A percentile compares a stretch with the other conserved stretches of the same genome.
Conservation (phyloP, 2,797 vertebrate genomes). For the Neostethus bicornis region DNA sequence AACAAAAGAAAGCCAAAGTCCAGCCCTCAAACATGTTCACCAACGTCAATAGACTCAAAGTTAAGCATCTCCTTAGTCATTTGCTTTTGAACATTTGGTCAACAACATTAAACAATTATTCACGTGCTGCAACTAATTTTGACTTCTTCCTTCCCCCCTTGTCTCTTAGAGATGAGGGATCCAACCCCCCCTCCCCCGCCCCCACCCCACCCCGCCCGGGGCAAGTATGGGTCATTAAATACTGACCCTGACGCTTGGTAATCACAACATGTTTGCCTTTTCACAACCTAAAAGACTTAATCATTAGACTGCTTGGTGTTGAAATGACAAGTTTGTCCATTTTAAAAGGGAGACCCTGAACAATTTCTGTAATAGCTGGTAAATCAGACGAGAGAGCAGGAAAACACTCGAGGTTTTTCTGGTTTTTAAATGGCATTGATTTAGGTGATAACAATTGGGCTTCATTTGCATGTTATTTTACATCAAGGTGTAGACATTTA, state of each 20-base stretch:
- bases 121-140: slow-evolving; percentile 37
- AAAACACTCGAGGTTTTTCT: not conserved
- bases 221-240: slow-evolving; percentile 8
- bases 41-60: slow-evolving; percentile 42
- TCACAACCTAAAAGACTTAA: not conserved
- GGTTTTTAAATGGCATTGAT: not conserved
- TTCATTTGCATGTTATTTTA: not conserved
- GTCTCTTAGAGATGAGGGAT: slow-evolving; percentile 16
- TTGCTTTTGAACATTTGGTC: slow-evolving; percentile 54
- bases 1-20: slow-evolving; percentile 48
- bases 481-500: not conserved
- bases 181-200: too few relatives aligned
- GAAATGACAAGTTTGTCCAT: not conserved
- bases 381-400: not conserved
- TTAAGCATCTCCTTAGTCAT: slow-evolving; percentile 50
- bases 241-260: not conserved
- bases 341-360: not conserved
- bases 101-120: slow-evolving; percentile 42
- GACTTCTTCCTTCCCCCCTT: slow-evolving; percentile 17
- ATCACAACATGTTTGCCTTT: slow-evolving; percentile 23
- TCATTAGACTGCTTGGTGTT: too few relatives aligned
- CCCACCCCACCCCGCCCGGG: too few relatives aligned
- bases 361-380: not conserved
- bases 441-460: not conserved
- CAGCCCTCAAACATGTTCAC: slow-evolving; percentile 36